These are phyloP conservation scores for Myrmecobius fasciatus DNA, from an alignment of 2,113 vertebrate genomes.

Conservation along the genomic window DNA sequence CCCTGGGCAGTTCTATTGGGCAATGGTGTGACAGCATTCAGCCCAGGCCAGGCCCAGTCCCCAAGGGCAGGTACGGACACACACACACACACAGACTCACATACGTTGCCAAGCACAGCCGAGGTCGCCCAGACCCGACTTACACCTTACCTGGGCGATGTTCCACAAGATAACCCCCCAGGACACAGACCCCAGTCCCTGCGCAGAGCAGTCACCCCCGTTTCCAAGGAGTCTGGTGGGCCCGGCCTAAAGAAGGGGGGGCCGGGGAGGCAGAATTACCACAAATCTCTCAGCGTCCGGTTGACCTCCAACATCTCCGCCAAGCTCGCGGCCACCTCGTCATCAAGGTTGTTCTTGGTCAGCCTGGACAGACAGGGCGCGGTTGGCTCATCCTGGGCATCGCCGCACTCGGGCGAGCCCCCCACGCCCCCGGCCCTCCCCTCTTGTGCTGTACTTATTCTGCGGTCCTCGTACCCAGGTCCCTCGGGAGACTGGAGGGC, in stretches of 20 bases:
- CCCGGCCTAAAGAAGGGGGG: not conserved
- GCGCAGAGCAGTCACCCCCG: not conserved
- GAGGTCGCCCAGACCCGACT: not conserved
- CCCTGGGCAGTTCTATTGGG: no score
- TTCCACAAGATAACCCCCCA: no score
- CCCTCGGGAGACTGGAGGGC: not conserved
- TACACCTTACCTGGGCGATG: not conserved
- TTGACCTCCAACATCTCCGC: slow-evolving; percentile 88
- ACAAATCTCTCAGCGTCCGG: slow-evolving; percentile 85
- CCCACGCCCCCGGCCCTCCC: no score
- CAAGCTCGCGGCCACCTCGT: slow-evolving; percentile 86
- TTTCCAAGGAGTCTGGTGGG: not conserved
- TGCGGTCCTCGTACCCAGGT: not conserved
- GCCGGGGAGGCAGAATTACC: slow-evolving; percentile 78
- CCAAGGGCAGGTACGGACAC: no score
- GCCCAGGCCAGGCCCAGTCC: no score
- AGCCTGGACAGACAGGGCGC: slow-evolving; percentile 79
- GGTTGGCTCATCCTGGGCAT: slow-evolving; percentile 7
- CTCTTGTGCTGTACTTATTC: not conserved
- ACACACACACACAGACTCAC: no score
- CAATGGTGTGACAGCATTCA: no score
- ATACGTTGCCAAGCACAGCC: no score
- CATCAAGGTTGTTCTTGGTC: slow-evolving; percentile 86
- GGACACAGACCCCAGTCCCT: no score
- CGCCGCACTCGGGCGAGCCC: no score